These are phyloP conservation scores for Canis aureus DNA, from an alignment of 2,113 vertebrate species.

Conservation along the genomic window DNA sequence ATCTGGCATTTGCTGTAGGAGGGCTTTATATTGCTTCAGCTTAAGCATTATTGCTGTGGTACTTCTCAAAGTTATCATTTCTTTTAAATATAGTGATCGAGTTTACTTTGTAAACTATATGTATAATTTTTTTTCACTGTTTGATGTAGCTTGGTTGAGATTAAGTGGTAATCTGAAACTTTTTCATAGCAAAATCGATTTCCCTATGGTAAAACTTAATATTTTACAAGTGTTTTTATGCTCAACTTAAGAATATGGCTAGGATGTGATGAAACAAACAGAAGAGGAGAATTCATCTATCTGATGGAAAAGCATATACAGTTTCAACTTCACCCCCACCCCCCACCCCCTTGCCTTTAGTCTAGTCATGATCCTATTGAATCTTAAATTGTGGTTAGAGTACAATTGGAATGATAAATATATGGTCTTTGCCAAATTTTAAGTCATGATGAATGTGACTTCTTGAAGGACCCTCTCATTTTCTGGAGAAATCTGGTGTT, in stretches of 20 bases:
- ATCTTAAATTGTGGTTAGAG: constrained; percentile 68
- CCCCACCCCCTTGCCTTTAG: not conserved
- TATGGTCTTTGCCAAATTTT: constrained; percentile 17
- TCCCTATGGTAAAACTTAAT: constrained; percentile 83
- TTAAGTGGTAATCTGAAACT: constrained; percentile 84
- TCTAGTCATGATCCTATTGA: constrained; percentile 65
- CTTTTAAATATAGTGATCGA: constrained; percentile 85
- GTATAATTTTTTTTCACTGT: constrained; percentile 82
- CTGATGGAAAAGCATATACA: constrained; percentile 51
- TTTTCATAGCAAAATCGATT: constrained; percentile 86
- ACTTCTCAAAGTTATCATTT: constrained; percentile 83
- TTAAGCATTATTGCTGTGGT: constrained; percentile 72
- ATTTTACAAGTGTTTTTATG: constrained; percentile 79
- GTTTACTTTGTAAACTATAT: constrained; percentile 78
- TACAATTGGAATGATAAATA: constrained; percentile 44
- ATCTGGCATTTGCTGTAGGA: constrained; percentile 74
- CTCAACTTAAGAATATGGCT: constrained; percentile 69
- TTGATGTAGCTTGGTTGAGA: constrained; percentile 83
- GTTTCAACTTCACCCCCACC: constrained; percentile 7
- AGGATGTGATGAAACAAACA: constrained; percentile 55
- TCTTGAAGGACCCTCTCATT: constrained; percentile 14
- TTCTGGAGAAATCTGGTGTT: constrained; percentile 53
- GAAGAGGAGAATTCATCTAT: not conserved
- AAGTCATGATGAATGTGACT: constrained; percentile 18
- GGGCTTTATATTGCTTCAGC: constrained; percentile 66